Base-by-base conservation (phyloP, 2,888 invertebrate species). In the Ceriagrion tenellum region DNA sequence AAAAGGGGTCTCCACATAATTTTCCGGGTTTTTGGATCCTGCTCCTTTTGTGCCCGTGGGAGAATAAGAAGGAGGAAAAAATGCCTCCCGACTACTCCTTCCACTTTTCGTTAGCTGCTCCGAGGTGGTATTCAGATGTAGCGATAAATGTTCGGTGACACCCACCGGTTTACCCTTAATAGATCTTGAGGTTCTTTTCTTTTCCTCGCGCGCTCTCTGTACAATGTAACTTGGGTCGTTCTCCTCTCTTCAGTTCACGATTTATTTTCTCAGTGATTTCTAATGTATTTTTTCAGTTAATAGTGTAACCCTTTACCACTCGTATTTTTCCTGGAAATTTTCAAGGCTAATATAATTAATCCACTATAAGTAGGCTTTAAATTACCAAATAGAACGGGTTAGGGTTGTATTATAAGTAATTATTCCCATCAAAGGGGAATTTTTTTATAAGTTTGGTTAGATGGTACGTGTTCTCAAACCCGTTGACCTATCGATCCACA, bases 101-200 rank as follows among this genome's bases (percentile, higher is more conserved):
- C 16, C 30, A n/a, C 3, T n/a, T 35, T 81, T 81, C 81, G 81
- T 81, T 35, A 81, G 81, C 30, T 81, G 26, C 69, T 69, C 69
- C 20, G 26, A 81, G 81, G 81, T 35, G 81, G 81, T 81, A 35
- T 81, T 81, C 81, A 81, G 81, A 81, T 81, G 81, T 81, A 81
- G 81, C 81, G 81, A 81, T 81, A 81, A 81, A 81, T 81, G 81
- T 81, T 81, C 35, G 81, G 81, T 30, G 30, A 81, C 35, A 35
- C 81, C 81, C 81, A 6, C 16, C 81, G 16, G 69, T 81, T 35
- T 35, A 13, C 81, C 81, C 35, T 30, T 81, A 4, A 18, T 81
- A 81, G 30, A 35, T 81, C 30, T 81, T 81, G 12, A 16, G 35
- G 81, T n/a, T 12, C 81, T n/a, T 35, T 35, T 18, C 30, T 35